Evolutionary conservation across 2,797 vertebrate species (phyloP), one percentile per base, ranked within the genome.

Genomic region (Manis javanica): DNA sequence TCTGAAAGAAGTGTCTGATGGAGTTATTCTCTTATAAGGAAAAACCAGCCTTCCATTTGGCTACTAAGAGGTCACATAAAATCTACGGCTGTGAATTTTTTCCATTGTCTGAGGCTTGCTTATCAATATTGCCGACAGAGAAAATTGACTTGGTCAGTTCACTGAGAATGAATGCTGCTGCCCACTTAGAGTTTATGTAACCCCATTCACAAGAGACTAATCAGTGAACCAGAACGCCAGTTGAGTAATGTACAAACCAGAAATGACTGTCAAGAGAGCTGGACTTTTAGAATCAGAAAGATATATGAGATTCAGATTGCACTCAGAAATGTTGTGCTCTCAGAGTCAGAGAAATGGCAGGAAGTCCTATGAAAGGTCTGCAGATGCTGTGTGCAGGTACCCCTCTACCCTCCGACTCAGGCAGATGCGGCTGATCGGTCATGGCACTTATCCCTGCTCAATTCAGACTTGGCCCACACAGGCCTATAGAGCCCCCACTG

Each of bases 51-150:
- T 90, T 34, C 21, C 74, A 2, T 87, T 86, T 78, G 37, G 2
- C 51, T 68, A 81, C 8, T 86, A 89, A 92, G 66, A 75, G 12
- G 11, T 83, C 10, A 66, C 34, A 29, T n/a, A 69, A 75, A 34
- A 29, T 75, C 78, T 77, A 96, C 49, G n/a, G 78, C 46, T 81
- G 26, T 93, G 66, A 90, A 72, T 95, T 72, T 82, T 19, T 82
- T 19, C 18, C 11, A 5, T 77, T 78, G 1, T 83, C 24, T 84
- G 29, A 8, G 49, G 10, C 87, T 72, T 96, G 84, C 68, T 92
- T 77, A 90, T 92, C 61, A 90, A 1, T 57, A 57, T 49, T 86
- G 53, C 59, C 18, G 3, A 29, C 29, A 86, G 37, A 94, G 19
- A 87, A 77, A 81, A 84, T 59, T 79, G 57, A 75, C 55, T 61